Evolutionary conservation across 2,888 invertebrate genomes (phyloP), one percentile per base, ranked within the genome.

Genomic region (Aplocera efformata): DNA sequence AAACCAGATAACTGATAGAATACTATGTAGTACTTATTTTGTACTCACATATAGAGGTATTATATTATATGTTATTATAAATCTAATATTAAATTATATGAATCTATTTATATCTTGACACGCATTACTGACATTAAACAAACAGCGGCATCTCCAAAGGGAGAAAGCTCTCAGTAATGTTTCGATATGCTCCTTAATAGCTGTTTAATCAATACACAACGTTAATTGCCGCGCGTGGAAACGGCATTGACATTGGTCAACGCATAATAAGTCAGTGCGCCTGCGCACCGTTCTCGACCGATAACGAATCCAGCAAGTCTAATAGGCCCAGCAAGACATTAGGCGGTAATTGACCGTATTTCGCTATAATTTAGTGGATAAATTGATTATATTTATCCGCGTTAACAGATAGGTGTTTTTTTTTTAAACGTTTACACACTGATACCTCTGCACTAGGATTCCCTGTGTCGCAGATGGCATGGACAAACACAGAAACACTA

Each of bases 231-330:
- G 50, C 57, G 49, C 51, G 52, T 48, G 42, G 46, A 49, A 58
- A 57, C 55, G 66, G 64, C 77, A 72, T 72, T 77, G 79, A 77
- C 77, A 73, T 73, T 78, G 77, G 63, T 60, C 60, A 54, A 58
- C 56, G 52, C 50, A 53, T 60, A 72, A 67, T 73, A 68, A 72
- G 50, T 67, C 64, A 66, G 59, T 60, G 54, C 55, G 54, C 47
- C 27, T 40, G 54, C 48, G 55, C 13, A 17, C 44, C 33, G 40
- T 40, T 46, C 36, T 32, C 40, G 42, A 40, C 40, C 51, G 49
- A 55, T 50, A 53, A 46, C 41, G 34, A 36, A 32, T 35, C 35
- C 13, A 10, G 25, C 28, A 29, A 22, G 29, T 43, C 10, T 25
- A 37, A n/a, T n/a, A 3, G 13, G 13, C 5, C 13, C 3, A 23